Conservation (phyloP, 2,888 invertebrate genomes). For the Phragmatobia fuliginosa region DNA sequence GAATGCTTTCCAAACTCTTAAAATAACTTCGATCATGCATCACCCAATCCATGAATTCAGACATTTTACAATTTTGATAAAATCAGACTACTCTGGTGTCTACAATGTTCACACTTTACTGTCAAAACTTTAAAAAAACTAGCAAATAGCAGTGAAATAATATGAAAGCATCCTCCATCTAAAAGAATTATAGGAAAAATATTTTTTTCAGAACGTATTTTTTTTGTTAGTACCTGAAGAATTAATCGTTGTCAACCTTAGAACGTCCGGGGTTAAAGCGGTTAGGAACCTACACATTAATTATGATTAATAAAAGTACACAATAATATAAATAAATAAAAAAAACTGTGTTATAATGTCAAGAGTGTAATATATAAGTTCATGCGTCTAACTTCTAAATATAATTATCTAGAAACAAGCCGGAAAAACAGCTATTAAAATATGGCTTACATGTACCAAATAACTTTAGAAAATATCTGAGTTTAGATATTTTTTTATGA, state of each 20-base stretch:
- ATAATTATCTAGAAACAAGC: slow-evolving; percentile 36
- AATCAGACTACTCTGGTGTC: slow-evolving; percentile 44
- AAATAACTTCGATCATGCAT: slow-evolving; percentile 45
- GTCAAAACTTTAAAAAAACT: slow-evolving; percentile 45
- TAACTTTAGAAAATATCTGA: neutral
- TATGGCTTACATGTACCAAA: slow-evolving; percentile 22
- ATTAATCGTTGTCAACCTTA: slow-evolving; percentile 86
- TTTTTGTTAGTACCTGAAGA: slow-evolving; percentile 81
- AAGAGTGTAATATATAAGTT: slow-evolving; percentile 52
- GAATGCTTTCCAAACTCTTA: slow-evolving; percentile 78
- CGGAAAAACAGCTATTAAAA: slow-evolving; percentile 37
- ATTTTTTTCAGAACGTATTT: slow-evolving; percentile 51
- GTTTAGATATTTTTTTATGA: neutral
- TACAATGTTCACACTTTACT: slow-evolving; percentile 50
- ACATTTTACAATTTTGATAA: slow-evolving; percentile 43
- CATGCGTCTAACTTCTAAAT: slow-evolving; percentile 53
- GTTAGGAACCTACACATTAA: slow-evolving; percentile 84
- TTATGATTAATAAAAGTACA: slow-evolving; percentile 55
- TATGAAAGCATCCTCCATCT: slow-evolving; percentile 84
- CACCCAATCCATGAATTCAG: slow-evolving; percentile 32
- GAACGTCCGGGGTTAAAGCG: slow-evolving; percentile 85
- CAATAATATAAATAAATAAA: slow-evolving; percentile 50
- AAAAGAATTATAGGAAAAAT: slow-evolving; percentile 52
- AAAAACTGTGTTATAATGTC: slow-evolving; percentile 56
- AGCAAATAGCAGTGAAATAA: slow-evolving; percentile 66